Evolutionary conservation across 1,140 invertebrate species (phyloP).

Genomic region (Sarcophaga bullata): DNA sequence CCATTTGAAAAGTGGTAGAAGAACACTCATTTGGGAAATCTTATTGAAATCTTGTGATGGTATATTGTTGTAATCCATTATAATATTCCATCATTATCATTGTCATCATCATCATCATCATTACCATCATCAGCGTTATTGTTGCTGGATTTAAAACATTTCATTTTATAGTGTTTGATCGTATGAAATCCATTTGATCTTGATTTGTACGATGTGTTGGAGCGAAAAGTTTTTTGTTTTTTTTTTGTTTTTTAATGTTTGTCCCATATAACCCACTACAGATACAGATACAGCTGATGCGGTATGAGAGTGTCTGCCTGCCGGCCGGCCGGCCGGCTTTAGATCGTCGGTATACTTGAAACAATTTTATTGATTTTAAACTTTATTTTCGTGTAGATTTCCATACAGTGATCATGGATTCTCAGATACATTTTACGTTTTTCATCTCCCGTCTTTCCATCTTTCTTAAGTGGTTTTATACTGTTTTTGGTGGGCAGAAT

Average conservation of each 20-base stretch:
- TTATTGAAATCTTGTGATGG: background rate
- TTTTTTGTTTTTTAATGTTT: background rate
- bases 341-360: constrained; percentile 1
- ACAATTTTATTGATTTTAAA: constrained; percentile 16
- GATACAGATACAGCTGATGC: too few relatives aligned
- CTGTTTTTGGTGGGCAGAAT: background rate
- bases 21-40: background rate
- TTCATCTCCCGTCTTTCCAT: background rate
- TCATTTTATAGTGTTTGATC: constrained; percentile 3
- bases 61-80: too few relatives aligned
- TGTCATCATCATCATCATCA: too few relatives aligned
- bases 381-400: background rate
- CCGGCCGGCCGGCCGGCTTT: too few relatives aligned
- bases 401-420: background rate
- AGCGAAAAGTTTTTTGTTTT: background rate
- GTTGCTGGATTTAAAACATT: background rate
- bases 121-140: too few relatives aligned
- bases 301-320: too few relatives aligned
- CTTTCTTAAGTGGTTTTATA: constrained; percentile 6
- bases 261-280: background rate
- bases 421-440: background rate
- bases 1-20: background rate
- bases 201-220: constrained; percentile 23
- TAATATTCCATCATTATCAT: too few relatives aligned
- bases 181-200: constrained; percentile 27